Evolutionary conservation across 35 echinoderm and acorn worm genomes (phyloP).

Genomic region (Stichopus chloronotus): DNA sequence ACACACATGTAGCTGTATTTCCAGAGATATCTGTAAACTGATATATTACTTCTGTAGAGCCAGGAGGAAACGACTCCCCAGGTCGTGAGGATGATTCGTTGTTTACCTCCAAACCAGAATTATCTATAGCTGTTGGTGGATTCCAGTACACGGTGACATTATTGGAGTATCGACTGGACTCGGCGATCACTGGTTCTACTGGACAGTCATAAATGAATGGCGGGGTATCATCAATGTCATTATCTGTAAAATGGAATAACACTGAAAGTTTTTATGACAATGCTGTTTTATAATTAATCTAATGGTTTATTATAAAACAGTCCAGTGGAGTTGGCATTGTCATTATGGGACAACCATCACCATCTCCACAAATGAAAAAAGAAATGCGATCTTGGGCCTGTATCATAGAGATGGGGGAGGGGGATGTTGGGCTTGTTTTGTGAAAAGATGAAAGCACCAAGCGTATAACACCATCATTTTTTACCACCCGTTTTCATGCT

Average conservation of each 20-base stretch:
- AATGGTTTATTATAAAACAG: too few relatives aligned
- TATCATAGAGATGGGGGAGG: too few relatives aligned
- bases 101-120: constrained; percentile 18
- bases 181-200: background rate
- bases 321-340: too few relatives aligned
- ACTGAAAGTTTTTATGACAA: too few relatives aligned
- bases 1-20: background rate
- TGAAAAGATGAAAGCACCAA: too few relatives aligned
- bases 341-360: too few relatives aligned
- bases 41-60: background rate
- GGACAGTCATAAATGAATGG: constrained; percentile 33
- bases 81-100: background rate
- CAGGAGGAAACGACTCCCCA: background rate
- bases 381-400: too few relatives aligned
- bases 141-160: background rate
- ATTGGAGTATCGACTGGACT: background rate
- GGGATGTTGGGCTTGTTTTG: too few relatives aligned
- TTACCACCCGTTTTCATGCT: too few relatives aligned
- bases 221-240: constrained; percentile 5
- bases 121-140: background rate
- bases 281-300: too few relatives aligned
- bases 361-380: too few relatives aligned
- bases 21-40: background rate
- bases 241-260: background rate
- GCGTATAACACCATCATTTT: too few relatives aligned